phyloP scores from a whole-genome alignment of 2,113 vertebrate genomes.

The Archocentrus centrarchus region DNA sequence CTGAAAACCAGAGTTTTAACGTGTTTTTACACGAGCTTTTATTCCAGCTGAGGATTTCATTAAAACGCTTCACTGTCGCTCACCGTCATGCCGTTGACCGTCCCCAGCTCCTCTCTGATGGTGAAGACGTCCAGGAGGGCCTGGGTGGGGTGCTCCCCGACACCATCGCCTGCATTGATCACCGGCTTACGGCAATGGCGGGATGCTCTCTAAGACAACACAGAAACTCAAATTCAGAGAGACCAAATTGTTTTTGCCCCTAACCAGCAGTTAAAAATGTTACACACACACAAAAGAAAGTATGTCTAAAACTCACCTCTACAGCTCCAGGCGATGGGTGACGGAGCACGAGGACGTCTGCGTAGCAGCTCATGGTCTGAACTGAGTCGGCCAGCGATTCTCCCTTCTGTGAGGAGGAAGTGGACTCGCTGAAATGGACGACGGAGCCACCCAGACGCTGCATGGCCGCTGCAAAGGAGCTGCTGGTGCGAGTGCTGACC shows the following conservation, averaged over 20 bases:
- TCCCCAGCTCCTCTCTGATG: conserved; percentile 97
- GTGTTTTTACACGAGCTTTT: background rate
- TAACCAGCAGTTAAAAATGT: too few relatives aligned
- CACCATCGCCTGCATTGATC: conserved; percentile 95
- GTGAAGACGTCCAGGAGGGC: conserved; percentile 97
- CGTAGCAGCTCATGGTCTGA: conserved; percentile 96
- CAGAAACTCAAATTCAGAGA: too few relatives aligned
- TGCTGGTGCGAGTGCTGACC: conserved; percentile 95
- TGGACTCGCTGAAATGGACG: conserved; percentile 91
- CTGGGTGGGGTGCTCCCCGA: conserved; percentile 96
- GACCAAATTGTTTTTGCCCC: too few relatives aligned
- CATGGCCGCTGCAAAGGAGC: conserved; percentile 94
- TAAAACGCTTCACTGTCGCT: conserved; percentile 27
- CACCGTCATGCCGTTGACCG: conserved; percentile 98
- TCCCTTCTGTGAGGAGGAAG: conserved; percentile 94
- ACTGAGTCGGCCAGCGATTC: conserved; percentile 93
- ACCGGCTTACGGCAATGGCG: conserved; percentile 93
- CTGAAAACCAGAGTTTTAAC: conserved; percentile 62
- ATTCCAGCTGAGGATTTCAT: background rate
- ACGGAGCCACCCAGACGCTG: conserved; percentile 92
- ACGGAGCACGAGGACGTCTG: conserved; percentile 91
- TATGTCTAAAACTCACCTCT: conserved; percentile 80
- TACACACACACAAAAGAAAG: too few relatives aligned
- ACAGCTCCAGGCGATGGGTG: conserved; percentile 92
- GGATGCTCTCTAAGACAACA: conserved; percentile 83